phyloP scores from a whole-genome alignment of 2,113 vertebrate species.

The Poeciliopsis occidentalis region DNA sequence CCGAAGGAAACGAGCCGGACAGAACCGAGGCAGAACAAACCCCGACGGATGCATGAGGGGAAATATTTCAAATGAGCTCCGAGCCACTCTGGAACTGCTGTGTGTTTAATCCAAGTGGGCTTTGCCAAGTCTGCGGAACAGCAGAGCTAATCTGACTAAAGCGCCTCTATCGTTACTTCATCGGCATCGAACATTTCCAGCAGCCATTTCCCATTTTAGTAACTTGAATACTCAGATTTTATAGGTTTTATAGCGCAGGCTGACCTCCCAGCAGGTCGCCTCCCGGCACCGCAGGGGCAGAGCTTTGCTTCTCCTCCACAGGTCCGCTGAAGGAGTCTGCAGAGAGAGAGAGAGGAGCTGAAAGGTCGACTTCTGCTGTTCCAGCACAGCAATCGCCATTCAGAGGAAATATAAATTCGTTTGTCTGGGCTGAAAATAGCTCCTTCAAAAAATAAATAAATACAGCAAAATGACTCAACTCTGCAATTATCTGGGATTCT shows the following conservation, averaged over 20 bases:
- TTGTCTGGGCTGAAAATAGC: too few relatives aligned
- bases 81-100: conserved; percentile 20
- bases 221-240: not conserved
- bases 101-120: conserved; percentile 4
- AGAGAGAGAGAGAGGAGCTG: conserved; percentile 67
- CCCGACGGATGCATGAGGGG: not conserved
- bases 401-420: too few relatives aligned
- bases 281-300: conserved; percentile 85
- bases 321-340: conserved; percentile 90
- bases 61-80: conserved; percentile 24
- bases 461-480: too few relatives aligned
- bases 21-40: conserved; percentile 3
- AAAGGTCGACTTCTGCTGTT: conserved; percentile 17
- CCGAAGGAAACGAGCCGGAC: conserved; percentile 1
- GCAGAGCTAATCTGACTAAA: conserved; percentile 27
- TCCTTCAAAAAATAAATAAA: too few relatives aligned
- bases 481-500: too few relatives aligned
- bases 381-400: not conserved
- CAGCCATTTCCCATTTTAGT: conserved; percentile 9
- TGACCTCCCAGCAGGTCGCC: conserved; percentile 95
- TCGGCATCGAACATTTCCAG: conserved; percentile 17
- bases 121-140: conserved; percentile 34
- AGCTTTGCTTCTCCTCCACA: conserved; percentile 82
- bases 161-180: conserved; percentile 18
- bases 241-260: conserved; percentile 15